Evolutionary conservation across 2,888 invertebrate genomes (phyloP).

Genomic region (Bruchidius siliquastri): DNA sequence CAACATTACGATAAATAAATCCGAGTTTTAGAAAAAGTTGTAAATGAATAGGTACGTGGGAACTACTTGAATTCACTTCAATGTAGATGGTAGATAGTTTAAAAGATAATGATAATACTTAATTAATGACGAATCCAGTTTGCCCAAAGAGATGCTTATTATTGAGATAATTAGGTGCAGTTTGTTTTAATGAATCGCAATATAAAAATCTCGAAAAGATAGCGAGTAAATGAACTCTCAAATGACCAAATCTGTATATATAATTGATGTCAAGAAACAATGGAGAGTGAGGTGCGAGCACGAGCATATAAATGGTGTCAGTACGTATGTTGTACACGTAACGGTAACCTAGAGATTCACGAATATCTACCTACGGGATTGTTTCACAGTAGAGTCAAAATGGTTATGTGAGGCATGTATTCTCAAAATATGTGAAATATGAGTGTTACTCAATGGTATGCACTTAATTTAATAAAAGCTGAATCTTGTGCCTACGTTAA

Average conservation of each 20-base stretch:
- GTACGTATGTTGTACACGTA: constrained; percentile 10
- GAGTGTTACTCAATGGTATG: too few species aligned
- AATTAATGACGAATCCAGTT: too few species aligned
- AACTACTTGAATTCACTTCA: too few species aligned
- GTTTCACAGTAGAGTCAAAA: not conserved
- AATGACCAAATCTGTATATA: not conserved
- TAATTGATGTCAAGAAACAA: not conserved
- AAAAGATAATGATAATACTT: too few species aligned
- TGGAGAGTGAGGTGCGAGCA: not conserved
- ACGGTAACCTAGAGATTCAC: constrained; percentile 3
- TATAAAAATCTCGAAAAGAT: not conserved
- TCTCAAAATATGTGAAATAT: not conserved
- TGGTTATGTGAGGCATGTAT: not conserved
- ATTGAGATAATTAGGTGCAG: not conserved
- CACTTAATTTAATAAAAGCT: too few species aligned
- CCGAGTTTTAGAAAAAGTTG: too few species aligned
- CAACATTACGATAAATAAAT: too few species aligned
- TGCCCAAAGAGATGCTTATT: not conserved
- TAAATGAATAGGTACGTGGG: too few species aligned
- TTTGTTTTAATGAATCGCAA: not conserved
- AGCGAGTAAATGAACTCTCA: not conserved
- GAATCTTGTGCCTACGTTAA: too few species aligned
- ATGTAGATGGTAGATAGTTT: too few species aligned
- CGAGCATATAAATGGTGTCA: constrained; percentile 4
- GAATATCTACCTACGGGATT: not conserved